A percentile compares a stretch with the other conserved stretches of the same genome.
Evolutionary conservation across 2,113 vertebrate genomes (phyloP).

Genomic region (Saguinus midas): DNA sequence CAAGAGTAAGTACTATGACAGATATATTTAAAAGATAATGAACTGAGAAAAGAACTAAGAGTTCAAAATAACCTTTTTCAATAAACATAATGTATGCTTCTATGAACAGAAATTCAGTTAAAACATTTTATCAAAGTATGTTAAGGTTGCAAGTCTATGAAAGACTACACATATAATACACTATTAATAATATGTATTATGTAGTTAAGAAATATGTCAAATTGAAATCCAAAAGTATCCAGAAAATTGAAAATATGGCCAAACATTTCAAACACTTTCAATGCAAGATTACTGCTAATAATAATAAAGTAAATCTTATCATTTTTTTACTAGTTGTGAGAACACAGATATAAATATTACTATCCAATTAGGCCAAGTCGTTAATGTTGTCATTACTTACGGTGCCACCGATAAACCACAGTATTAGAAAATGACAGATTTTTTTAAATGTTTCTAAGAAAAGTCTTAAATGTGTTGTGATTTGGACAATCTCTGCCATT

Average conservation of each 20-base stretch:
- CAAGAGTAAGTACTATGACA: background rate
- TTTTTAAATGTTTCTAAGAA: background rate
- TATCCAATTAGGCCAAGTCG: background rate
- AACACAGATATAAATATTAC: background rate
- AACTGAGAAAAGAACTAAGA: background rate
- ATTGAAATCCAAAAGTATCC: background rate
- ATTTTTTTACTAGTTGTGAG: background rate
- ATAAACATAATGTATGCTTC: background rate
- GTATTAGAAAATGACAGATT: background rate
- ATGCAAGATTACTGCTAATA: background rate
- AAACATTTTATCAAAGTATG: background rate
- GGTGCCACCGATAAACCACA: background rate
- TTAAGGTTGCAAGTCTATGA: background rate
- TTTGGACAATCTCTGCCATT: background rate
- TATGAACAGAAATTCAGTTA: background rate
- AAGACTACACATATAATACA: background rate
- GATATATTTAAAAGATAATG: background rate
- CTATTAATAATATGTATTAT: background rate
- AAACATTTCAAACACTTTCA: background rate
- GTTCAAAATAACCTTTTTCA: background rate
- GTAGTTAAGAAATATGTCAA: background rate
- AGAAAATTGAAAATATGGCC: background rate
- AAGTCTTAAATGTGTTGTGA: background rate
- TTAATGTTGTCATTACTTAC: background rate
- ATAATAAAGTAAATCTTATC: background rate